Evolutionary conservation across 2,888 invertebrate genomes (phyloP), one percentile per base, ranked within the genome.

Genomic region (Lasioglossum vierecki): DNA sequence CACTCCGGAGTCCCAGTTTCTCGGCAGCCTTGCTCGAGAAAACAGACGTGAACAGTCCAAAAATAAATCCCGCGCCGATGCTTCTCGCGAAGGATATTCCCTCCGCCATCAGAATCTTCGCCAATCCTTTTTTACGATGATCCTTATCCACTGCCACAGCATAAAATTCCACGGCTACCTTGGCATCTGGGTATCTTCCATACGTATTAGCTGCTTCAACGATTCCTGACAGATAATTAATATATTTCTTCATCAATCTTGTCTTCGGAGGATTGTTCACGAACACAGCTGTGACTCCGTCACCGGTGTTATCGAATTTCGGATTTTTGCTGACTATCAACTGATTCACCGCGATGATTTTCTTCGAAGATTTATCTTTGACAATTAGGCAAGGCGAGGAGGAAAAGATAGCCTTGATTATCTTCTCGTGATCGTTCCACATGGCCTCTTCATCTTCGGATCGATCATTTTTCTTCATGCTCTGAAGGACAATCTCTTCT

Each of bases 401-500:
- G 0, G 71, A 35, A n/a, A 91, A 82, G 2, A 90, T 83, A 0
- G 82, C 82, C 5, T 76, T 70, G n/a, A 90, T 80, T 44, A 91
- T 46, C 0, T 66, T 68, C 11, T 91, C 89, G 35, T 91, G 88
- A 74, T 91, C 91, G 9, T 80, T 83, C 13, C 87, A 79, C n/a
- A 92, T 91, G 1, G 79, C 66, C 26, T 81, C 75, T 22, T 75
- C 76, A 6, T 91, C 88, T 2, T 84, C 85, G 0, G 81, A 77
- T 18, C 66, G 68, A 39, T 60, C 76, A 15, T 71, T 75, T 6
- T 78, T 74, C 44, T 84, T 79, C 8, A 93, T 73, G 70, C 91
- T 88, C 46, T 80, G 86, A 18, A 90, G 71, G 57, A 93, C 88
- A 0, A 85, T 89, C 82, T 93, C 93, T 15, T 93, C 92, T 57